These are phyloP conservation scores for Zosterops pallidus DNA, from an alignment of 2,113 vertebrate genomes.

Conservation along the genomic window DNA sequence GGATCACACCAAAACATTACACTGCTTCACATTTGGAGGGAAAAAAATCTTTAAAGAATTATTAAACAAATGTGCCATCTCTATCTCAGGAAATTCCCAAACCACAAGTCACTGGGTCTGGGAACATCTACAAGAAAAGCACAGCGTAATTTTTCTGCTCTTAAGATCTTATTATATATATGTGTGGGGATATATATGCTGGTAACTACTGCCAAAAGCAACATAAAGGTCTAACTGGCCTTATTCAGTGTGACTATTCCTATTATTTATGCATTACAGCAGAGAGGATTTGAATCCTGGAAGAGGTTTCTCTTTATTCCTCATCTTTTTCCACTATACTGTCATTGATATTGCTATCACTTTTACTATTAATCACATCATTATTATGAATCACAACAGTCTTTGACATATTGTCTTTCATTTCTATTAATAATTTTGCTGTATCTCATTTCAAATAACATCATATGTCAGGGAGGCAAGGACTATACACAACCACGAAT, in stretches of 20 bases:
- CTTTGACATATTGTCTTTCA: neutral
- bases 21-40: neutral
- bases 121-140: neutral
- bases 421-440: neutral
- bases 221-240: neutral
- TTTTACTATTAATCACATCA: neutral
- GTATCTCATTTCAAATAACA: neutral
- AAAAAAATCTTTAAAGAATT: neutral
- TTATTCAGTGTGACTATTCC: neutral
- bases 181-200: neutral
- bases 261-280: neutral
- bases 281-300: neutral
- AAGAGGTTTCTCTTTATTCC: neutral
- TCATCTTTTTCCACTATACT: neutral
- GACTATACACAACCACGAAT: neutral
- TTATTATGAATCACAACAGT: neutral
- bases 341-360: neutral
- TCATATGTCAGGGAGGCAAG: neutral
- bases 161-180: neutral
- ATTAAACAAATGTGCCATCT: neutral
- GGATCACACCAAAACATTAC: neutral
- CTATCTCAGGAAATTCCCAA: neutral
- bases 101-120: neutral
- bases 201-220: neutral
- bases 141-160: neutral